Conservation (phyloP, 1,140 invertebrate species). For the Scaptodrosophila lebanonensis region DNA sequence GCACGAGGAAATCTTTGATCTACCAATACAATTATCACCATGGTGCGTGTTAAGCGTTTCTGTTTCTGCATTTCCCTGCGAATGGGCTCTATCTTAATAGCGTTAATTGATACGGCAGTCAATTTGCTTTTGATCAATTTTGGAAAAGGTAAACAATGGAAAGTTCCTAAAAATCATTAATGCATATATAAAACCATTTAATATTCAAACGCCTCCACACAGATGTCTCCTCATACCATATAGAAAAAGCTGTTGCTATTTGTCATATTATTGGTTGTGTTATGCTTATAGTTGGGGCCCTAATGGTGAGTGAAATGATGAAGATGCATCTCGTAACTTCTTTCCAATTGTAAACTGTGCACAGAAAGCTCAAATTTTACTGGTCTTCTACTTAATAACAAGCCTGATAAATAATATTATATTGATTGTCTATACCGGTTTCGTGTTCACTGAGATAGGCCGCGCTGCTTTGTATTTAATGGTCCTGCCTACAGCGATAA, state of each 20-base stretch:
- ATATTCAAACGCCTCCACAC: no score
- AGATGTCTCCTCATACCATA: neutral
- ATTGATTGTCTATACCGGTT: neutral
- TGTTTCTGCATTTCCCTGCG: conserved; percentile 38
- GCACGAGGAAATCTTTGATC: no score
- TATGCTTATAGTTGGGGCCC: conserved; percentile 30
- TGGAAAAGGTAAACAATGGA: neutral
- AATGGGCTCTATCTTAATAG: conserved; percentile 29
- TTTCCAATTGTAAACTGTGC: neutral
- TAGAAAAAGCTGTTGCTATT: conserved; percentile 45
- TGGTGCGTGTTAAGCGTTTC: conserved; percentile 12
- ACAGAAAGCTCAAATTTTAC: conserved; percentile 37
- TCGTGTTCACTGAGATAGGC: neutral
- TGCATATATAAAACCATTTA: no score
- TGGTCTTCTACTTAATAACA: conserved; percentile 52
- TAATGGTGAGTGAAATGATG: conserved; percentile 35
- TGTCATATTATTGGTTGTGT: conserved; percentile 49
- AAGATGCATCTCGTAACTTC: neutral
- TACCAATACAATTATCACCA: no score
- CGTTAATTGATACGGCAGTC: conserved; percentile 13
- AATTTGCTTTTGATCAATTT: conserved; percentile 17
- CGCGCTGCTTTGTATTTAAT: no score
- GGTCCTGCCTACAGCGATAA: no score
- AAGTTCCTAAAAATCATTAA: no score
- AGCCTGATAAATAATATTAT: conserved; percentile 31